Percentiles rank a stretch among this genome's conserved stretches.
Conservation (phyloP, 2,888 invertebrate genomes). For the Eilema depressum region DNA sequence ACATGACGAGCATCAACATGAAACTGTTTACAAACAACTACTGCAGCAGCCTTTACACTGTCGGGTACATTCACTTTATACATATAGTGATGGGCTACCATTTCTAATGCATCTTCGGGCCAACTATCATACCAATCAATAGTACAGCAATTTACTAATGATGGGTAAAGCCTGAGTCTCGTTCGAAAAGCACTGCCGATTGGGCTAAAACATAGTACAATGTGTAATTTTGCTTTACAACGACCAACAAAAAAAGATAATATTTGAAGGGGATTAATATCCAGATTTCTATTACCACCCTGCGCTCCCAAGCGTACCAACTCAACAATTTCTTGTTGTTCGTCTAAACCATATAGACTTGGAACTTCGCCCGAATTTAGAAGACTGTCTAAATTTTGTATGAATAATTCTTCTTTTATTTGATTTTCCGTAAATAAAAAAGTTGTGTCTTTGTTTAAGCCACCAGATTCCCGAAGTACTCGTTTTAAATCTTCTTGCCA, state of each 20-base stretch:
- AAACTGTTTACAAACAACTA: constrained; percentile 95
- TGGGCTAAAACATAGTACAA: constrained; percentile 95
- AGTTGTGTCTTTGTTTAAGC: constrained; percentile 90
- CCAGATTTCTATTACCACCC: constrained; percentile 92
- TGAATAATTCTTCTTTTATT: constrained; percentile 93
- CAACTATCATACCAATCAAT: constrained; percentile 96
- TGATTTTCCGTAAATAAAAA: constrained; percentile 94
- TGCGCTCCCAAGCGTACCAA: constrained; percentile 90
- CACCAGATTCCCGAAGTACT: constrained; percentile 90
- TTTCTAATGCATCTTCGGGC: constrained; percentile 95
- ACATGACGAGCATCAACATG: constrained; percentile 91
- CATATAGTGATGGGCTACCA: constrained; percentile 92
- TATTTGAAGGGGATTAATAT: constrained; percentile 92
- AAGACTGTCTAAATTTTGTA: constrained; percentile 94
- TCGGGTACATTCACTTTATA: constrained; percentile 91
- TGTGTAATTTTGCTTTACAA: constrained; percentile 93
- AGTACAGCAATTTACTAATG: constrained; percentile 95
- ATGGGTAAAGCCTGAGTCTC: constrained; percentile 92
- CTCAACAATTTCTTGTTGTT: constrained; percentile 94
- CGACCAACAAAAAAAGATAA: constrained; percentile 92
- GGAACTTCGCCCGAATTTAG: constrained; percentile 96
- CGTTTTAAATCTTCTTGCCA: constrained; percentile 94
- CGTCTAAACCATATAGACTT: constrained; percentile 93
- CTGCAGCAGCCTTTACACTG: constrained; percentile 88
- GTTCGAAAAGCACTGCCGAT: constrained; percentile 93